Evolutionary conservation across 2,797 vertebrate species (phyloP).

Genomic region (Acanthiza pusilla): DNA sequence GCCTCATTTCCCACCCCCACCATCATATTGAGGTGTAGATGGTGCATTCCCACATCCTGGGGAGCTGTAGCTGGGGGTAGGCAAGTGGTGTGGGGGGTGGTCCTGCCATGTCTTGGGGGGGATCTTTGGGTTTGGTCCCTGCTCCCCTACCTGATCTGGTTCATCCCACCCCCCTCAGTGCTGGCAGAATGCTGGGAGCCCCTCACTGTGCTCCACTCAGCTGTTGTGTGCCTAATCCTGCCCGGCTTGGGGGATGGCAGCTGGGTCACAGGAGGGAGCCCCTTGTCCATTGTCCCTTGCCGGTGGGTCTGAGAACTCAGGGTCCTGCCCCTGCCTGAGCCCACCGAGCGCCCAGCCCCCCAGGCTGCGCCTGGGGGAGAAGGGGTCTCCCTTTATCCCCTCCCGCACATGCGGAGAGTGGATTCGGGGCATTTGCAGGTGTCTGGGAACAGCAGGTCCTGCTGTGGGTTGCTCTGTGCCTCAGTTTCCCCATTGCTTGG

Average conservation of each 20-base stretch:
- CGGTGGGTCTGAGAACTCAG: background rate
- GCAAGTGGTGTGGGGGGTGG: fast-evolving
- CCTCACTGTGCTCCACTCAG: background rate
- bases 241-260: background rate
- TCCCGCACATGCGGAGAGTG: background rate
- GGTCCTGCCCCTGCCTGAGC: background rate
- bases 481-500: background rate
- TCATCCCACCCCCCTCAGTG: background rate
- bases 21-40: background rate
- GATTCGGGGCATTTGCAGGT: background rate
- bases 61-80: background rate
- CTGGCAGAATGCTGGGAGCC: background rate
- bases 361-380: too few species aligned
- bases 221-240: slow-evolving; percentile 44
- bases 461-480: background rate
- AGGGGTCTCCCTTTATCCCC: background rate
- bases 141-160: background rate
- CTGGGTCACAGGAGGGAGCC: background rate
- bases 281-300: slow-evolving; percentile 20
- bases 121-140: background rate
- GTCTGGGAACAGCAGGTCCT: background rate
- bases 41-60: background rate
- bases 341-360: background rate
- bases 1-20: background rate
- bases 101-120: too few species aligned